Evolutionary conservation across 2,113 vertebrate species (phyloP).

Genomic region (Plectropomus leopardus): DNA sequence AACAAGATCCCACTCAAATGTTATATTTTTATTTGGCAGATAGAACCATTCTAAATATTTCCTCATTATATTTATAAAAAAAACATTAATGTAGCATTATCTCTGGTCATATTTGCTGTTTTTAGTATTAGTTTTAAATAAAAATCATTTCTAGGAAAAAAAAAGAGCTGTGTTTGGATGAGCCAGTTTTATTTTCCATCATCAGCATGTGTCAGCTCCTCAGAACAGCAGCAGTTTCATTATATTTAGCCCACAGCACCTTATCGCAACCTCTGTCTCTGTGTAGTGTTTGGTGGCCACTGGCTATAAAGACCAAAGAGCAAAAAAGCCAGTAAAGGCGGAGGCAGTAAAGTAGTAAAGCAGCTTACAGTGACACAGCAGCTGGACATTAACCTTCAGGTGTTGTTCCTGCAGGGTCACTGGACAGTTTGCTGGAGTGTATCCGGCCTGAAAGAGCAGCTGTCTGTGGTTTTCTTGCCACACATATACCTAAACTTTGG

Average conservation of each 20-base stretch:
- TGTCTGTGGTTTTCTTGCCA: background rate
- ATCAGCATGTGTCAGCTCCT: no score
- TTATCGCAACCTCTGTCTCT: no score
- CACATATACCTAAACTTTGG: background rate
- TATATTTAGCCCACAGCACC: background rate
- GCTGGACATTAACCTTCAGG: slow-evolving; percentile 45
- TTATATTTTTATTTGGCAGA: background rate
- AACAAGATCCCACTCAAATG: background rate
- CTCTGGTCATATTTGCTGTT: no score
- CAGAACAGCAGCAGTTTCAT: no score
- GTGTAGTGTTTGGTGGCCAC: background rate
- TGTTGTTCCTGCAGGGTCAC: slow-evolving; percentile 10
- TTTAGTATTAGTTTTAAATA: no score
- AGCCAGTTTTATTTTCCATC: no score
- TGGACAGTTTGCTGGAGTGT: background rate
- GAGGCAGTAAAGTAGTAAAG: slow-evolving; percentile 17
- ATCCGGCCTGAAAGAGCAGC: slow-evolving; percentile 5
- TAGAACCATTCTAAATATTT: no score
- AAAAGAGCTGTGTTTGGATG: no score
- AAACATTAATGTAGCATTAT: no score
- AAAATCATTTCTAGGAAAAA: no score
- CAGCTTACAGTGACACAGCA: slow-evolving; percentile 38
- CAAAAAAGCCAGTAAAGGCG: background rate
- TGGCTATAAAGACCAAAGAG: background rate
- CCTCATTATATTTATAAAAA: no score